These are phyloP conservation scores for Drosophila infuscata DNA, from an alignment of 2,888 invertebrate genomes.

Conservation along the genomic window DNA sequence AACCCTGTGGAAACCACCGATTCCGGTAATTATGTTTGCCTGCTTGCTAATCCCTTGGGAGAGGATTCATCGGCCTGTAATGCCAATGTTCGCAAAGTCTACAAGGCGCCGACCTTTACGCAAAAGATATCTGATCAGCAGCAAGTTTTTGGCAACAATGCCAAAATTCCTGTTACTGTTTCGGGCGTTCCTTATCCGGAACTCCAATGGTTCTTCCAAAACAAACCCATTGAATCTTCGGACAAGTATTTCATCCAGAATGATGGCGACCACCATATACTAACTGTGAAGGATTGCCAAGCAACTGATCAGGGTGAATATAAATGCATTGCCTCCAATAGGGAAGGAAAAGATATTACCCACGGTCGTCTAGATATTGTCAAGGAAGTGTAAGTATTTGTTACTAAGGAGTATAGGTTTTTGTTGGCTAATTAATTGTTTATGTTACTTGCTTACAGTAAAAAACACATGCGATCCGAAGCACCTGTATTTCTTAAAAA, in stretches of 20 bases:
- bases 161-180: conserved; percentile 93
- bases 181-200: conserved; percentile 93
- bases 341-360: conserved; percentile 92
- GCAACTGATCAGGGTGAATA: conserved; percentile 90
- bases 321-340: conserved; percentile 91
- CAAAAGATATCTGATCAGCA: conserved; percentile 88
- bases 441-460: conserved; percentile 85
- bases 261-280: conserved; percentile 92
- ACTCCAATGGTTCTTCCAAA: conserved; percentile 94
- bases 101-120: conserved; percentile 92
- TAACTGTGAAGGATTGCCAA: conserved; percentile 90
- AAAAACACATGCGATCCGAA: conserved; percentile 90
- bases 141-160: conserved; percentile 91
- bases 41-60: conserved; percentile 91
- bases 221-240: conserved; percentile 88
- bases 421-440: neutral
- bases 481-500: conserved; percentile 95
- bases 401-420: neutral
- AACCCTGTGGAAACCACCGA: conserved; percentile 89
- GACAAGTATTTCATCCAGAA: conserved; percentile 91
- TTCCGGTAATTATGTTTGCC: conserved; percentile 92
- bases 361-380: conserved; percentile 91
- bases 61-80: conserved; percentile 89
- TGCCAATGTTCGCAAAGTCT: conserved; percentile 91
- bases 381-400: conserved; percentile 90